A percentile compares a stretch with the other conserved stretches of the same genome.
Conservation (phyloP, 2,888 invertebrate species). For the Macrosiphum euphorbiae region DNA sequence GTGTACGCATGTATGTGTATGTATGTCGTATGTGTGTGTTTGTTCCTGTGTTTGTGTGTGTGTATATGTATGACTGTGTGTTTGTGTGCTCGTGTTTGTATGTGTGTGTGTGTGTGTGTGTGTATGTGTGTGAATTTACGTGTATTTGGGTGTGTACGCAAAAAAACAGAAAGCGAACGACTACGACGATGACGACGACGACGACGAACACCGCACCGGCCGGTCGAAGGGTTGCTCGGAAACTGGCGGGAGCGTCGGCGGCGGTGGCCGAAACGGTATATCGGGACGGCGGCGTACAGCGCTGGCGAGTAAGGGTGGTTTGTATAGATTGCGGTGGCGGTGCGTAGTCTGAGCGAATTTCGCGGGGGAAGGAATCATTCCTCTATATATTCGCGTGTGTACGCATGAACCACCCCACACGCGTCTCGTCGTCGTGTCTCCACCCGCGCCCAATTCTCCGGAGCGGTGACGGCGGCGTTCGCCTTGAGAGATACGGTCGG, state of each 20-base stretch:
- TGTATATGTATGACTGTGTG: no score
- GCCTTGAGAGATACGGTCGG: conserved; percentile 18
- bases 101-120: background rate
- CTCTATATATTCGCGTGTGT: conserved; percentile 41
- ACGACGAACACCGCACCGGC: conserved; percentile 47
- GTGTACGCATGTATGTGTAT: background rate
- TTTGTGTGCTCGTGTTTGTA: background rate
- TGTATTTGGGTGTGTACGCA: background rate
- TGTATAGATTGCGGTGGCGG: conserved; percentile 35
- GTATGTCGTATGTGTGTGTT: background rate
- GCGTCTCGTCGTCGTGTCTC: background rate
- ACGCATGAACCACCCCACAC: conserved; percentile 22
- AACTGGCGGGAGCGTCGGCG: conserved; percentile 58
- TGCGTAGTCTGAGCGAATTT: background rate
- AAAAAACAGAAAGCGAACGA: conserved; percentile 1
- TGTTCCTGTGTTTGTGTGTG: background rate
- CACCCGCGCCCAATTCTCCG: background rate
- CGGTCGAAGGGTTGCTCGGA: conserved; percentile 57
- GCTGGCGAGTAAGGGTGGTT: background rate
- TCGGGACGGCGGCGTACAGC: background rate
- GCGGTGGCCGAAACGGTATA: conserved; percentile 5
- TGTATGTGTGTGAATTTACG: background rate
- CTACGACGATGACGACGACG: background rate
- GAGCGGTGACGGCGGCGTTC: background rate
- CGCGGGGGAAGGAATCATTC: conserved; percentile 33